Evolutionary conservation across 2,797 vertebrate species (phyloP), one percentile per base, ranked within the genome.

Genomic region (Cynodonichthys magdalenae): DNA sequence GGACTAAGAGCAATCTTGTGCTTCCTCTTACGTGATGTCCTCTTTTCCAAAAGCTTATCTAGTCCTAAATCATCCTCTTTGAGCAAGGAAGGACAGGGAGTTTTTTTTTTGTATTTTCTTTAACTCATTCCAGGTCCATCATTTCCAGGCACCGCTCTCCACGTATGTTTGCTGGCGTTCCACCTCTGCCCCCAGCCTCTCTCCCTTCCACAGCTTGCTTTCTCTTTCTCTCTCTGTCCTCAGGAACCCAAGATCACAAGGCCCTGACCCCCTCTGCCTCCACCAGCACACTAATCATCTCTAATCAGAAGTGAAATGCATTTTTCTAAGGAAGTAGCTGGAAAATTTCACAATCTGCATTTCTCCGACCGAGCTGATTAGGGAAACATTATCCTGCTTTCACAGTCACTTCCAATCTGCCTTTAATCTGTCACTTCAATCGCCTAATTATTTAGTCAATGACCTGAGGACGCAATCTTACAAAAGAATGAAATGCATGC

Each of bases 271-370:
- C 80, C 87, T 66, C 73, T 80, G 71, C 65, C 83, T 85, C 84
- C 81, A 82, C 84, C 83, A 71, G 79, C 87, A 87, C 82, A 83
- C 90, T 91, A 92, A 91, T 93, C 76, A 86, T 59, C 55, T 73
- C 84, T 90, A 94, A 92, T 94, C 92, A 94, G 90, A 94, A 94
- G 93, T 93, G 93, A 94, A 94, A 93, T 94, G 93, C 92, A 91
- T 93, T 94, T 94, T 94, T 94, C 92, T 92, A 92, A 94, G 93
- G 93, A 94, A 94, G 94, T 93, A 89, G 91, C 94, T 94, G 93
- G 93, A 93, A 94, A 94, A 93, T 94, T 94, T 94, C 93, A 93
- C 92, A 93, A 93, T 94, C 93, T 93, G 92, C 92, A 94, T 93
- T 93, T 93, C 90, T 93, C 92, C 91, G 91, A 91, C 93, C 90